Evolutionary conservation across 2,113 vertebrate genomes (phyloP), one percentile per base, ranked within the genome.

Genomic region (Brachirus orientalis): DNA sequence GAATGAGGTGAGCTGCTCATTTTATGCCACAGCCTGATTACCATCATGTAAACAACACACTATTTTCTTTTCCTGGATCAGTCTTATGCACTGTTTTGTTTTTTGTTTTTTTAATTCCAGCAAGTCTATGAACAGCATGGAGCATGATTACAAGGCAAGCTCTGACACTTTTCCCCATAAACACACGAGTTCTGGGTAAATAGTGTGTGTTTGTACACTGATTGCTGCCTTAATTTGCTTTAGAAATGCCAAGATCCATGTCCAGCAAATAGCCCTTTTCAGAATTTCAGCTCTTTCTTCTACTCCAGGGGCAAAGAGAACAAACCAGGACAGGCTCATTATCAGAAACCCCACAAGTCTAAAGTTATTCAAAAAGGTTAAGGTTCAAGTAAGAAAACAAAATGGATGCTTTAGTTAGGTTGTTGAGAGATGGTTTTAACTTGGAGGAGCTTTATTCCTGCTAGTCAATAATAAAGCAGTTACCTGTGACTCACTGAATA

Each of bases 231-330:
- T 79, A 79, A 88, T 82, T 84, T 68, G 70, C 66, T 63, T 70
- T 65, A 85, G 62, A 82, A 87, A 88, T 79, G 72, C 71, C 69
- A 72, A 77, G 55, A 64, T 71, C 69, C 50, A 20, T 19, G 60
- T 79, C 78, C 72, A 75, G 73, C 45, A 35, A 79, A 48, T 58
- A 68, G 69, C 69, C 80, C 63, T 36, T 51, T 56, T 75, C n/a
- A n/a, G 84, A 70, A 64, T 72, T 75, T 72, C 41, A 62, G 66
- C 67, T 77, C 43, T 69, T 10, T 19, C 61, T 75, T 64, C 47
- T 33, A 77, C 36, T 36, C 51, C 22, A 70, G 11, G 55, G 36
- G 43, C 38, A 48, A 69, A 46, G n/a, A 38, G 44, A 64, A 62
- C 50, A 63, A 58, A 54, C 14, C 35, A 35, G 36, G 65, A 12